A percentile compares a stretch with the other conserved stretches of the same genome.
These are phyloP conservation scores for Python bivittatus DNA, from an alignment of 2,113 vertebrate genomes.

Conservation along the genomic window DNA sequence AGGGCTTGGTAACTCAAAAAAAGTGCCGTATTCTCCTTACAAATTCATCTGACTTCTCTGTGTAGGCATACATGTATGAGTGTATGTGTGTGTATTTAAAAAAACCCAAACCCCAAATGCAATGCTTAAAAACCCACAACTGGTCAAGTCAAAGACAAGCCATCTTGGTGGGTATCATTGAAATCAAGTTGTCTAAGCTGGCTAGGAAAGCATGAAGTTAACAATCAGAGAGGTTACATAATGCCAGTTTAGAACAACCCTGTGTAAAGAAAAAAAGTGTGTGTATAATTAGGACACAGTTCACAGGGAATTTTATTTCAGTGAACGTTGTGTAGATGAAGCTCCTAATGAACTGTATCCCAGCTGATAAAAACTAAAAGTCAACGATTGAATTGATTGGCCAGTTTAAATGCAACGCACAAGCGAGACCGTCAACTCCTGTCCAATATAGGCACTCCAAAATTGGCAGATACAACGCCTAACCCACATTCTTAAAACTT, in stretches of 20 bases:
- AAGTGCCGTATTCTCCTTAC: conserved; percentile 67
- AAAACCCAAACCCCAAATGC: conserved; percentile 38
- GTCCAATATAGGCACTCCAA: fast-evolving
- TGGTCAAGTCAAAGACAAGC: conserved; percentile 23
- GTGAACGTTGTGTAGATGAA: not conserved
- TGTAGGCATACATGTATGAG: not conserved
- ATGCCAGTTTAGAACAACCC: conserved; percentile 2
- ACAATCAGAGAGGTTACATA: conserved; percentile 23
- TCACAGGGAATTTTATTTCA: not conserved
- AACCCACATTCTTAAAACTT: not conserved
- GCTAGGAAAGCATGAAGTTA: conserved; percentile 27
- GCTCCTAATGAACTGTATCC: not conserved
- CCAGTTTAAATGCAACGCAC: conserved; percentile 1
- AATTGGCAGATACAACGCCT: not conserved
- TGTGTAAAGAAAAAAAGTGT: not conserved
- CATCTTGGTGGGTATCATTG: conserved; percentile 18
- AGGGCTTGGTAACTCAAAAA: conserved; percentile 57
- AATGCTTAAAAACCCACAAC: conserved; percentile 35
- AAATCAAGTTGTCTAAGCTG: conserved; percentile 29
- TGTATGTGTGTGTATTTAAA: conserved; percentile 9
- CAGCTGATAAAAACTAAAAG: conserved; percentile 7
- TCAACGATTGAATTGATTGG: not conserved
- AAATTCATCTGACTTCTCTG: conserved; percentile 52
- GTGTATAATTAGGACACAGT: not conserved
- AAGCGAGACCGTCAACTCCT: not conserved